Conservation (phyloP, 2,888 invertebrate species). For the Ypsolopha sequella region DNA sequence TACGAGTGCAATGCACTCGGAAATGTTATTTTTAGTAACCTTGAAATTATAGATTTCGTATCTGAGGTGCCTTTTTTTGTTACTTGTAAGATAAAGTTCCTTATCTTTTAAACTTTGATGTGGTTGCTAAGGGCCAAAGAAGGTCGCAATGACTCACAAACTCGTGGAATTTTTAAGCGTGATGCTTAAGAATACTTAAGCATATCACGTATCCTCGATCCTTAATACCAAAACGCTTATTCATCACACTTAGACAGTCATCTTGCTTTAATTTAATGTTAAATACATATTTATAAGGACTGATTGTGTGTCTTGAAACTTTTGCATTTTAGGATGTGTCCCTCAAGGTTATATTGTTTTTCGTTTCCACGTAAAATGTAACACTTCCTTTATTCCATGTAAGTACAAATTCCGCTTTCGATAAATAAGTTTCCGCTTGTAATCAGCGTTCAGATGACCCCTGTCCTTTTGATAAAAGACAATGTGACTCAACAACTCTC, state of each 20-base stretch:
- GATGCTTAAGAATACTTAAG: conserved; percentile 1
- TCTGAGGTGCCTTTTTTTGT: no score
- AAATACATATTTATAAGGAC: background rate
- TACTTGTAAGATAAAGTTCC: no score
- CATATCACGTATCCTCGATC: conserved; percentile 8
- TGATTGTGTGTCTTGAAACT: background rate
- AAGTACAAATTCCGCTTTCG: background rate
- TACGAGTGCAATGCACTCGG: background rate
- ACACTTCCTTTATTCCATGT: background rate
- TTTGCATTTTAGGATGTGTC: background rate
- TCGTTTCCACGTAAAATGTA: background rate
- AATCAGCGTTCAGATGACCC: background rate
- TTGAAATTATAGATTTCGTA: no score
- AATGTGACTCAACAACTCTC: background rate
- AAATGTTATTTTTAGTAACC: no score
- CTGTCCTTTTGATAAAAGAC: conserved; percentile 2
- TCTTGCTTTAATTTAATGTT: no score
- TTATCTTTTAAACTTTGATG: no score
- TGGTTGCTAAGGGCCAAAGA: background rate
- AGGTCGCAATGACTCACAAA: background rate
- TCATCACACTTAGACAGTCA: conserved; percentile 8
- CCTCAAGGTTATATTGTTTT: background rate
- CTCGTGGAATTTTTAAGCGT: background rate
- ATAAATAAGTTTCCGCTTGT: background rate
- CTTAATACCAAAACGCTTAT: conserved; percentile 8